Conservation (phyloP, 2,888 invertebrate genomes). For the Quadriops clusia region DNA sequence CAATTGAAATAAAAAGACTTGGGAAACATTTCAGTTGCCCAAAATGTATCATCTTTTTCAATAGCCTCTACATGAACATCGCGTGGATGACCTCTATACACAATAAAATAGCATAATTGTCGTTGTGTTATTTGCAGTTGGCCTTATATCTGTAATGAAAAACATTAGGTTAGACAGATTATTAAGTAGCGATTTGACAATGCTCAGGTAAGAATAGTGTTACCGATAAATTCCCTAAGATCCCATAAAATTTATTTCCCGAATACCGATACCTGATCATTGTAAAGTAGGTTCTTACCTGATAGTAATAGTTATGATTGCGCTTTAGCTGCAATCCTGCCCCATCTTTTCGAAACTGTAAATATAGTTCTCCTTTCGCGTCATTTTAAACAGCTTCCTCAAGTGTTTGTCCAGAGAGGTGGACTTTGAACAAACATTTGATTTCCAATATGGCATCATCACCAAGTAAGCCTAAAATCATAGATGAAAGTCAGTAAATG, state of each 20-base stretch:
- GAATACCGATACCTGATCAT: too few relatives aligned
- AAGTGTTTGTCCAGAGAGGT: constrained; percentile 1
- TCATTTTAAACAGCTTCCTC: background rate
- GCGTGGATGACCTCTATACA: constrained; percentile 1
- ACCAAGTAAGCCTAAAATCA: constrained; percentile 4
- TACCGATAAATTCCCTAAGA: too few relatives aligned
- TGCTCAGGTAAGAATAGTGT: too few relatives aligned
- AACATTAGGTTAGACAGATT: too few relatives aligned
- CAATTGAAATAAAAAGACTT: constrained; percentile 5
- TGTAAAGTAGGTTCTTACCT: constrained; percentile 4
- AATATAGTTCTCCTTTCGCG: constrained; percentile 1
- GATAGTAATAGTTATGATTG: constrained; percentile 8
- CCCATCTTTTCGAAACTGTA: constrained; percentile 3
- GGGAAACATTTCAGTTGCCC: constrained; percentile 5
- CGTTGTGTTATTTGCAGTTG: constrained; percentile 6
- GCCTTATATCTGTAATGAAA: constrained; percentile 8
- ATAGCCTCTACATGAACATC: constrained; percentile 3
- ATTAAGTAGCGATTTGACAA: too few relatives aligned
- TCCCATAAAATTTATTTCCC: too few relatives aligned
- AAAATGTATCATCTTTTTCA: constrained; percentile 1
- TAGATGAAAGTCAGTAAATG: too few relatives aligned
- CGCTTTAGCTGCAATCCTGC: background rate
- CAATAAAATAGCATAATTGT: constrained; percentile 9
- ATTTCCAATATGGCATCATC: constrained; percentile 8
- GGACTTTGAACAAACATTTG: constrained; percentile 8